These are phyloP conservation scores for Drosophila histrio DNA, from an alignment of 2,888 invertebrate species.

Conservation along the genomic window DNA sequence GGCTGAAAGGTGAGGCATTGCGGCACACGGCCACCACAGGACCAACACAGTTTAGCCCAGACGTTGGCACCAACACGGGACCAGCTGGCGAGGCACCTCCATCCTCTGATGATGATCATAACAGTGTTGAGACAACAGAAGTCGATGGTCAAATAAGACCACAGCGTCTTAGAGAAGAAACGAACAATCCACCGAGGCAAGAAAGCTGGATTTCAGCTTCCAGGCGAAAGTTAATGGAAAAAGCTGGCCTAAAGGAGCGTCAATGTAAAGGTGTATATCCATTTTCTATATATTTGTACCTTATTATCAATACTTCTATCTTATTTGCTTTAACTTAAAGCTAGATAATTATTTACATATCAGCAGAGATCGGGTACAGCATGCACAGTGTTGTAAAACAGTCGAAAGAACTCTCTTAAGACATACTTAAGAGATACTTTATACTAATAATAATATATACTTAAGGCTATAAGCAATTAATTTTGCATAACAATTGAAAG, in stretches of 20 bases:
- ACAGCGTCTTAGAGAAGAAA: not conserved
- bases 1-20: constrained; percentile 47
- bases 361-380: too few relatives aligned
- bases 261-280: constrained; percentile 40
- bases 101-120: not conserved
- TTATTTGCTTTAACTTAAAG: not conserved
- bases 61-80: constrained; percentile 17
- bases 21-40: constrained; percentile 66
- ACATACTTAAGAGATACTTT: not conserved
- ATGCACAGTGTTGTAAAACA: not conserved
- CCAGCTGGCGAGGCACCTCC: not conserved
- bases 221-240: constrained; percentile 17
- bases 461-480: too few relatives aligned
- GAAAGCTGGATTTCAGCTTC: not conserved
- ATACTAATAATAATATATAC: too few relatives aligned
- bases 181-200: not conserved
- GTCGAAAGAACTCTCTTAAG: not conserved
- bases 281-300: not conserved
- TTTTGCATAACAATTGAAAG: too few relatives aligned
- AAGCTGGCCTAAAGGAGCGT: not conserved
- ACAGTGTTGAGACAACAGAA: not conserved
- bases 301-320: not conserved
- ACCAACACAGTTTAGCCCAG: constrained; percentile 34
- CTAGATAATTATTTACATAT: not conserved
- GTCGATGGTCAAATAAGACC: constrained; percentile 27